Conservation (phyloP, 2,888 invertebrate genomes). For the Margaritifera margaritifera region DNA sequence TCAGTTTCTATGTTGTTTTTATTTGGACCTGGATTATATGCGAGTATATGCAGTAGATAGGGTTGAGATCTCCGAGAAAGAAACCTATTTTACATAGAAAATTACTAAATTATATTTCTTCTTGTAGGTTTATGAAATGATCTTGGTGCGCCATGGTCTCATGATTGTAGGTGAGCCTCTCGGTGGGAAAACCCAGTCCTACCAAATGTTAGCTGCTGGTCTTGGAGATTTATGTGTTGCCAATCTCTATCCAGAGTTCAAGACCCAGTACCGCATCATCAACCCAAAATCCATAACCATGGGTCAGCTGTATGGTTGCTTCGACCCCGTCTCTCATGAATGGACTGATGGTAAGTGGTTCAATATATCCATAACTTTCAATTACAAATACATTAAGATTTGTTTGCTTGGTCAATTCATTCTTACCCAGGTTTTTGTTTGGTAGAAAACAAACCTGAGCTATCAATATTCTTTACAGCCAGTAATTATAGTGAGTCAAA, state of each 20-base stretch:
- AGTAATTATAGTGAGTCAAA: too few species aligned
- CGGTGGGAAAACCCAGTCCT: conserved; percentile 73
- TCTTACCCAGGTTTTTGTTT: too few species aligned
- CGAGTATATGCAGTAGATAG: too few species aligned
- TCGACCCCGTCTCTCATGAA: conserved; percentile 73
- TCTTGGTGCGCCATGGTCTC: conserved; percentile 73
- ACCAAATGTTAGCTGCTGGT: conserved; percentile 72
- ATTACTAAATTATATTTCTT: not conserved
- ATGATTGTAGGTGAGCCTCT: conserved; percentile 74
- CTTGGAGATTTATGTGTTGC: conserved; percentile 67
- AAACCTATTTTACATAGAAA: not conserved
- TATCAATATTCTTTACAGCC: too few species aligned
- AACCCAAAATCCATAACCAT: conserved; percentile 74
- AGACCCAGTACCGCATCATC: conserved; percentile 69
- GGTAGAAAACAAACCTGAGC: too few species aligned
- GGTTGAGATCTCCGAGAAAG: too few species aligned
- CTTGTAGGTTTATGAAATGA: conserved; percentile 73
- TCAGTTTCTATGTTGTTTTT: too few species aligned
- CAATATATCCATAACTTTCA: too few species aligned
- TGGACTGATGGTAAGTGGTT: conserved; percentile 71
- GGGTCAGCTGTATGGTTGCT: conserved; percentile 74
- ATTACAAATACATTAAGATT: too few species aligned
- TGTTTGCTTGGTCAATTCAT: too few species aligned
- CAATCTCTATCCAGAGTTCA: conserved; percentile 69
- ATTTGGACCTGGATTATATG: too few species aligned